phyloP scores from a whole-genome alignment of 2,888 invertebrate genomes.

The Apeira syringaria region DNA sequence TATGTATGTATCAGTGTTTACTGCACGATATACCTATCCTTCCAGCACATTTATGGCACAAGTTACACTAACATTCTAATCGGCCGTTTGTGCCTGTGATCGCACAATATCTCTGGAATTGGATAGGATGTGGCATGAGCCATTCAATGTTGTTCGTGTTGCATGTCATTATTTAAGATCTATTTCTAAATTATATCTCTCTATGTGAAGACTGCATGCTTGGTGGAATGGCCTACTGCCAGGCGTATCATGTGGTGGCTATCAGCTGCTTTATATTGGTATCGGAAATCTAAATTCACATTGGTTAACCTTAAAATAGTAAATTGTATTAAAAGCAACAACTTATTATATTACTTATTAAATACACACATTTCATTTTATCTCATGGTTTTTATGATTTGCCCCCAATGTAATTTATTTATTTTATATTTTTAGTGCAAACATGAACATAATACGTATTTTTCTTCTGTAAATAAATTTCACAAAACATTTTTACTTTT shows the following conservation, averaged over 20 bases:
- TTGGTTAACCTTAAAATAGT: constrained; percentile 19
- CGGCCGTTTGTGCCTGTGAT: constrained; percentile 76
- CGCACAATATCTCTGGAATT: constrained; percentile 71
- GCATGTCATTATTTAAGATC: constrained; percentile 74
- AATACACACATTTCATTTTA: constrained; percentile 20
- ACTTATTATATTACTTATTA: too few relatives aligned
- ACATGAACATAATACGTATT: constrained; percentile 10
- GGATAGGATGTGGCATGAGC: constrained; percentile 74
- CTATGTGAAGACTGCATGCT: constrained; percentile 76
- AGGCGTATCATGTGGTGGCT: constrained; percentile 67
- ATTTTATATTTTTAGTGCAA: constrained; percentile 24
- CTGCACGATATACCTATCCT: constrained; percentile 78
- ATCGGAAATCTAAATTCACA: constrained; percentile 44
- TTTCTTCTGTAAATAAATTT: too few relatives aligned
- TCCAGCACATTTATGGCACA: constrained; percentile 77
- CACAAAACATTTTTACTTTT: constrained; percentile 6
- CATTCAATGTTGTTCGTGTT: constrained; percentile 79
- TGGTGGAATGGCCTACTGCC: constrained; percentile 78
- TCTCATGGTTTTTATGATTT: constrained; percentile 25
- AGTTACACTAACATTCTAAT: constrained; percentile 65
- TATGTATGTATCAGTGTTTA: constrained; percentile 68
- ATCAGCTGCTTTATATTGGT: constrained; percentile 70
- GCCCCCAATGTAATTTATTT: constrained; percentile 19
- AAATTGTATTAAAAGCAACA: constrained; percentile 14
- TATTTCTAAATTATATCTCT: constrained; percentile 63